Base-by-base conservation (phyloP, 2,113 vertebrate genomes). In the Cyphomyrus discorhynchus region DNA sequence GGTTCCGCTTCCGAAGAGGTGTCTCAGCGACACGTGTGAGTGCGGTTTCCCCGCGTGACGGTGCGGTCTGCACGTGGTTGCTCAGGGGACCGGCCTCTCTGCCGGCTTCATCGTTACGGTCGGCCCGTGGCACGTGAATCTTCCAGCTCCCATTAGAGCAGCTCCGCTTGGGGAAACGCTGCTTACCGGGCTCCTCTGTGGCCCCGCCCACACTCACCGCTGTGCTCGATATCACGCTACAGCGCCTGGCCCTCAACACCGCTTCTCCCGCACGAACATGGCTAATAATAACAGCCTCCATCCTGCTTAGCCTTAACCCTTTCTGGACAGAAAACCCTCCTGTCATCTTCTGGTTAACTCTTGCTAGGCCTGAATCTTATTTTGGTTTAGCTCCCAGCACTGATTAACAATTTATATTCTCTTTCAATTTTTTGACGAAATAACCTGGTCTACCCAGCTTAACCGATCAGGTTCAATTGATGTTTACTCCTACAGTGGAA, bases 221-320 rank as follows among this genome's bases (percentile, higher is more conserved):
- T 24, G 13, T 66, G 83, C 39, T 52, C n/a, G 1, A 6, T n/a
- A 74, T 5, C 85, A 87, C 15, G n/a, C 84, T 90, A 53, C n/a
- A 50, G 87, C 35, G 70, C 66, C 49, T 47, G 53, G 88, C 89
- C 89, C 89, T 21, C 11, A 86, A 35, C 53, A 86, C 49, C 17
- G 8, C 46, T 66, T 90, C 46, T 31, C 15, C 7, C 27, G 19
- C 35, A 39, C 45, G 45, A 88, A 52, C 58, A 56, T 27, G n/a
- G 47, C 62, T 83, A 49, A 87, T 47, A 87, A 87, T 87, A 56
- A 53, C 31, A 53, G 31, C 49, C 53, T n/a, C 70, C 39, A 46
- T 35, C 42, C 27, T 90, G n/a, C 15, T 80, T 31, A 77, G 27
- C 27, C 13, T 13, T 42, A 80, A 80, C 35, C 74, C 35, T 7